phyloP scores from a whole-genome alignment of 2,113 vertebrate genomes.

The Eudyptes chrysolophus region DNA sequence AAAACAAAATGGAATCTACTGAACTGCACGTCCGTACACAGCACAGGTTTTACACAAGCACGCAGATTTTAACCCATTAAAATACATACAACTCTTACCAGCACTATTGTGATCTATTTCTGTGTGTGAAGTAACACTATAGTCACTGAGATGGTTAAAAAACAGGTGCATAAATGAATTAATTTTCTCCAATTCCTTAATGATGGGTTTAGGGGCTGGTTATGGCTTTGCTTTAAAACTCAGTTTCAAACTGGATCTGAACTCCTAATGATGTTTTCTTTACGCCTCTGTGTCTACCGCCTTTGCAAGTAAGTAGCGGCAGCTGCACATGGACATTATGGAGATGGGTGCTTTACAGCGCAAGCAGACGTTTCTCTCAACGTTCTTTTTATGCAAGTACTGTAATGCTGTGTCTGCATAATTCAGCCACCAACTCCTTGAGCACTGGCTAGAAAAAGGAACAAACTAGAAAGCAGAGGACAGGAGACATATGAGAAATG shows the following conservation, averaged over 20 bases:
- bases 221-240: background rate
- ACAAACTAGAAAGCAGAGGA: background rate
- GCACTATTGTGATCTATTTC: background rate
- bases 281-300: too few relatives aligned
- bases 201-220: background rate
- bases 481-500: fast-evolving
- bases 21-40: fast-evolving
- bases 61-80: fast-evolving
- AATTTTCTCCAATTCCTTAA: background rate
- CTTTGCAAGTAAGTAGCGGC: background rate
- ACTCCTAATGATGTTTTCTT: background rate
- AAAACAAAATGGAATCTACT: background rate
- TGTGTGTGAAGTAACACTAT: background rate
- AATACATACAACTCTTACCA: background rate
- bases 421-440: background rate
- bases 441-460: background rate
- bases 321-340: fast-evolving
- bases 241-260: background rate
- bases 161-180: background rate
- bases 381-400: background rate
- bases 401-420: background rate
- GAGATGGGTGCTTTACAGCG: background rate
- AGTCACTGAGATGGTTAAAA: background rate
- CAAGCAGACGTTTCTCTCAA: background rate
- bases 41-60: background rate